phyloP scores from a whole-genome alignment of 2,113 vertebrate species.

The Dissostichus mawsoni region DNA sequence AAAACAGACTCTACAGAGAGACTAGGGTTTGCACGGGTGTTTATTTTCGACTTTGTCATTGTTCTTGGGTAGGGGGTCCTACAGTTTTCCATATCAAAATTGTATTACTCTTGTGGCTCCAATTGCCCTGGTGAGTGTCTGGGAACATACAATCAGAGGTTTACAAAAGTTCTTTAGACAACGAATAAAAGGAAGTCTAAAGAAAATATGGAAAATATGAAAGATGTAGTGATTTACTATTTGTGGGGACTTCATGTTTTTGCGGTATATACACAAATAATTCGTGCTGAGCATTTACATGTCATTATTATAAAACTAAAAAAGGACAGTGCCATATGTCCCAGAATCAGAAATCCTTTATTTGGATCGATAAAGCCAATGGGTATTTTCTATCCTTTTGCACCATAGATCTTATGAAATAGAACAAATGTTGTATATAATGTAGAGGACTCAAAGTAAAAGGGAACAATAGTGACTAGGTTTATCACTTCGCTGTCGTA shows the following conservation, averaged over 20 bases:
- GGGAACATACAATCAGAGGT: background rate
- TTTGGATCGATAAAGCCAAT: background rate
- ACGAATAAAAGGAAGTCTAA: slow-evolving; percentile 1
- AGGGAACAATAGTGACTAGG: background rate
- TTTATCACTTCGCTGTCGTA: background rate
- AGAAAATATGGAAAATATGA: background rate
- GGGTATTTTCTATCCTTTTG: too few species aligned
- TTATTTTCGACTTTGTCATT: slow-evolving; percentile 18
- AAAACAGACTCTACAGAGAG: slow-evolving; percentile 23
- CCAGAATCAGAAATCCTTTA: background rate
- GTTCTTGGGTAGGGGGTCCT: slow-evolving; percentile 12
- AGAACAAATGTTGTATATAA: background rate
- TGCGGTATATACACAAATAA: background rate
- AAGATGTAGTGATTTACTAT: background rate
- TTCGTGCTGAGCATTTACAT: background rate
- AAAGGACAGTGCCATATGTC: background rate
- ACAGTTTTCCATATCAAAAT: slow-evolving; percentile 35
- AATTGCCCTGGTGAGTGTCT: slow-evolving; percentile 3
- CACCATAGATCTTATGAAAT: background rate
- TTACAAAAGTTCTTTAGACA: background rate
- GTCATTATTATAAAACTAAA: background rate
- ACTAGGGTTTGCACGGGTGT: background rate
- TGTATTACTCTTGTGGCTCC: slow-evolving; percentile 7
- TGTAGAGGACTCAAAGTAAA: background rate
- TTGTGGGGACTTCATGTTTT: background rate